A percentile compares a stretch with the other conserved stretches of the same genome.
Conservation (phyloP, 2,113 vertebrate species). For the Gasterosteus nipponicus region DNA sequence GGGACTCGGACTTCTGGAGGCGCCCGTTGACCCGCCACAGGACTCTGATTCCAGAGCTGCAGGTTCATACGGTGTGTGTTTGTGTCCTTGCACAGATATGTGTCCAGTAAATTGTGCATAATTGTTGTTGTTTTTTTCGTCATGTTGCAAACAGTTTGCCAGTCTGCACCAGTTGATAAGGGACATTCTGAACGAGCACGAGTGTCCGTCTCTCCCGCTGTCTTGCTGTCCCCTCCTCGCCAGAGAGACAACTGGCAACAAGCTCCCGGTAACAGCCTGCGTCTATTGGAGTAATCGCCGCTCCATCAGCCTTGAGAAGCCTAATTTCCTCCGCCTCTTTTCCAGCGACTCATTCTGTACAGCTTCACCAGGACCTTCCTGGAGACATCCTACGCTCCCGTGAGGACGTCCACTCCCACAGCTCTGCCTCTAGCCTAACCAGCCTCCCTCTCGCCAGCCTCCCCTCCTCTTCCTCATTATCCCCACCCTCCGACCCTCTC, state of each 20-base stretch:
- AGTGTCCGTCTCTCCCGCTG: slow-evolving; percentile 79
- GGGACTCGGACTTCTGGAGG: slow-evolving; percentile 53
- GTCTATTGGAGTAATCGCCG: background rate
- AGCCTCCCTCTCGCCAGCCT: slow-evolving; percentile 64
- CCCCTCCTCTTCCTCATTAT: slow-evolving; percentile 48
- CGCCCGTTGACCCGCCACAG: background rate
- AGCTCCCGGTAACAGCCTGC: slow-evolving; percentile 56
- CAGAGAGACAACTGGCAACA: slow-evolving; percentile 80
- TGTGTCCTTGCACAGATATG: background rate
- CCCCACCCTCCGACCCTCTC: slow-evolving; percentile 53
- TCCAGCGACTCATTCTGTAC: slow-evolving; percentile 24
- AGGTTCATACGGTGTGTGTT: slow-evolving; percentile 38
- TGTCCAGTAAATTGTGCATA: background rate
- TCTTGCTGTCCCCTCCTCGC: slow-evolving; percentile 88
- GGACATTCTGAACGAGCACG: slow-evolving; percentile 15
- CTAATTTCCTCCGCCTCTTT: background rate
- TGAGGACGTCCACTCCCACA: slow-evolving; percentile 52
- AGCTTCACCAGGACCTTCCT: slow-evolving; percentile 2
- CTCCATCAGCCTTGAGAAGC: background rate
- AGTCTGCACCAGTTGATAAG: slow-evolving; percentile 13
- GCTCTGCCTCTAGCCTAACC: slow-evolving; percentile 62
- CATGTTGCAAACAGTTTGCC: slow-evolving; percentile 25
- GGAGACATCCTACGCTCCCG: slow-evolving; percentile 31
- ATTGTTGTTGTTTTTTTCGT: background rate
- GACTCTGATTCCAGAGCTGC: slow-evolving; percentile 5